A percentile compares a stretch with the other conserved stretches of the same genome.
These are phyloP conservation scores for Arctopsyche grandis DNA, from an alignment of 1,140 invertebrate species.

Conservation along the genomic window DNA sequence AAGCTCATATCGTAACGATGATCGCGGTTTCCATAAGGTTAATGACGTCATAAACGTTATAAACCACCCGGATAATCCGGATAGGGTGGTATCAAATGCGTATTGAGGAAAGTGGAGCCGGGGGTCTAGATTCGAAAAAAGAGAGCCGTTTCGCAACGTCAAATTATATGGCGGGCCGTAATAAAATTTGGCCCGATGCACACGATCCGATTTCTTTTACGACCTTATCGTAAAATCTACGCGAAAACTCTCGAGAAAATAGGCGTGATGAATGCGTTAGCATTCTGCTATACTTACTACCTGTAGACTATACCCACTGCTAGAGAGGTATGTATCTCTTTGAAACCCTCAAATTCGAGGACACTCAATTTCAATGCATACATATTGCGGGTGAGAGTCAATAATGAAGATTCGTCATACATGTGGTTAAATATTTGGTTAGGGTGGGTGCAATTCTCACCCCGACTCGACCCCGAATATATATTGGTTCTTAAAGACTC, in stretches of 20 bases:
- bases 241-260: not conserved
- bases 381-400: no score
- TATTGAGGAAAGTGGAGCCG: not conserved
- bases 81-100: not conserved
- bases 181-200: constrained; percentile 1
- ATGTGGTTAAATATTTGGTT: no score
- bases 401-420: no score
- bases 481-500: no score
- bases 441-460: no score
- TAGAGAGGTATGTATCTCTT: no score
- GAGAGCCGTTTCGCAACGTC: not conserved
- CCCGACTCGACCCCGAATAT: no score
- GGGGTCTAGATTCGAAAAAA: not conserved
- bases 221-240: not conserved
- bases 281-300: not conserved
- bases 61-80: not conserved
- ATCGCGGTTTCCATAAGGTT: not conserved
- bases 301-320: not conserved
- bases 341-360: no score
- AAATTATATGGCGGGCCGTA: not conserved
- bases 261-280: not conserved
- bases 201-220: not conserved
- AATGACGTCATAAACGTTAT: constrained; percentile 4
- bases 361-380: no score
- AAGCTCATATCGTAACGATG: no score